Evolutionary conservation across 2,113 vertebrate genomes (phyloP), one percentile per base, ranked within the genome.

Genomic region (Lepisosteus osseus): DNA sequence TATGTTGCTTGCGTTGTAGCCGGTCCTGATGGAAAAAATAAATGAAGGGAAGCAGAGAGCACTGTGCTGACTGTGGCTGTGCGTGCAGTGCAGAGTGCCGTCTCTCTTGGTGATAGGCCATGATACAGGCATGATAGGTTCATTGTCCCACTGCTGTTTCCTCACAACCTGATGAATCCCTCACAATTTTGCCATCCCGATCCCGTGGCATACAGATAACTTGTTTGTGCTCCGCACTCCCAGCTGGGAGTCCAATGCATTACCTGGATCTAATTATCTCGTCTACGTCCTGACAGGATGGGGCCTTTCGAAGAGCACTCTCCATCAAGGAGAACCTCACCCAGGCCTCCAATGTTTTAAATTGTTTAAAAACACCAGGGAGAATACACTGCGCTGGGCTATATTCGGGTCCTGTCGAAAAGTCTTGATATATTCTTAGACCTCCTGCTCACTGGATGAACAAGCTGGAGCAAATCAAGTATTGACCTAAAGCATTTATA

Each of bases 401-500:
- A 69, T 78, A 78, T 71, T 78, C 75, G 57, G 86, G 86, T 77
- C 86, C 89, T 94, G 93, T 91, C 89, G 88, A 86, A 87, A 78
- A 86, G 84, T 82, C 85, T 86, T 95, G 92, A 95, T 95, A 89
- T 92, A 94, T 94, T 94, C 93, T 91, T 85, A 91, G 89, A 93
- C 90, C 89, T 89, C 82, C 80, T 88, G 90, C 90, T 93, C 87
- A 91, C 90, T 92, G 90, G 86, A 93, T 91, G 92, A 87, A 91
- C 93, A 94, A 88, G 92, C 89, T 84, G 90, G 92, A 94, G 94
- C 94, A 96, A 97, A 97, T 96, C 93, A 95, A 94, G 87, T 92
- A 91, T 92, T 95, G 96, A 98, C 95, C 95, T 93, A 90, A 89
- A 96, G 93, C 94, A 94, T 95, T 96, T 95, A 93, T 93, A 92